phyloP scores from a whole-genome alignment of 2,888 invertebrate genomes.

The Gastrophysa polygoni region DNA sequence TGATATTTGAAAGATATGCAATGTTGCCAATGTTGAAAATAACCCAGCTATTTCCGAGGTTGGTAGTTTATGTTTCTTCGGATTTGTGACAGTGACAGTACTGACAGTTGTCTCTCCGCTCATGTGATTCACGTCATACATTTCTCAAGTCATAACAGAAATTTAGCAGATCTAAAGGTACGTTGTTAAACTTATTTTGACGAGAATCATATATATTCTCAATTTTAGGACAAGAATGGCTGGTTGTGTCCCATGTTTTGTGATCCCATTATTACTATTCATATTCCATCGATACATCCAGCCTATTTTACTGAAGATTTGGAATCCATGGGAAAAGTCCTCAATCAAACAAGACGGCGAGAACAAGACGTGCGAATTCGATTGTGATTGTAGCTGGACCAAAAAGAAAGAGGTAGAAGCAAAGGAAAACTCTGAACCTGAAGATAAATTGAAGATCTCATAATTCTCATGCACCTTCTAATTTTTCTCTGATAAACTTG shows the following conservation, averaged over 20 bases:
- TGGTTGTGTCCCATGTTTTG: slow-evolving; percentile 81
- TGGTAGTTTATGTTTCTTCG: too few species aligned
- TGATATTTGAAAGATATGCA: too few species aligned
- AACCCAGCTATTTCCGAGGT: too few species aligned
- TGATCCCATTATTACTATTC: slow-evolving; percentile 80
- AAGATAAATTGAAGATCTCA: slow-evolving; percentile 23
- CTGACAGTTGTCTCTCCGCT: too few species aligned
- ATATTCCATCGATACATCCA: slow-evolving; percentile 86
- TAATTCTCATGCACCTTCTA: too few species aligned
- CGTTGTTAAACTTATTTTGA: neutral
- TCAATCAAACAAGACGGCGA: slow-evolving; percentile 41
- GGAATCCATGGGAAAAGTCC: slow-evolving; percentile 76
- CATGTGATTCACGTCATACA: too few species aligned
- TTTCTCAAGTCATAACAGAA: too few species aligned
- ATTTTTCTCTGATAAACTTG: too few species aligned
- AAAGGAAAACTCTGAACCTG: neutral
- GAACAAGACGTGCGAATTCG: slow-evolving; percentile 40
- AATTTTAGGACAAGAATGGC: slow-evolving; percentile 47
- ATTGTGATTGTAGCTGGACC: slow-evolving; percentile 43
- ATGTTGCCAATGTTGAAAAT: too few species aligned
- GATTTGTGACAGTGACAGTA: too few species aligned
- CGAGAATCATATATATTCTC: too few species aligned
- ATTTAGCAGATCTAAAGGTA: too few species aligned
- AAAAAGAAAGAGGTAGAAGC: slow-evolving; percentile 36
- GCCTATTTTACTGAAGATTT: slow-evolving; percentile 78